These are phyloP conservation scores for Aphidius colemani DNA, from an alignment of 2,888 invertebrate species.

Conservation along the genomic window DNA sequence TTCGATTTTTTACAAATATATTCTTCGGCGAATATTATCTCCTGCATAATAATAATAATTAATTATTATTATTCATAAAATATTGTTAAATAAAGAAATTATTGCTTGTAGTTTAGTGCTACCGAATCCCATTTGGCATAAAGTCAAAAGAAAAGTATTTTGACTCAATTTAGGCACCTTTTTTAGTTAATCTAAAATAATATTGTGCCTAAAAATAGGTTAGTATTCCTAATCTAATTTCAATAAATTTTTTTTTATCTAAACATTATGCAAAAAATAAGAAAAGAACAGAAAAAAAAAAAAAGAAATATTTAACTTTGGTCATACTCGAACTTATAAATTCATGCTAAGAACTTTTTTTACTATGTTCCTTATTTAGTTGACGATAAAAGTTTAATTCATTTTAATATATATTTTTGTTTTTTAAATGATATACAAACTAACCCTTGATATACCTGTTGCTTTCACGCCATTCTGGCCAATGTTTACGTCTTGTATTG, in stretches of 20 bases:
- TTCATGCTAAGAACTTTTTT: not conserved
- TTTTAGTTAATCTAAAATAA: not conserved
- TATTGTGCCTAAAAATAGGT: too few relatives aligned
- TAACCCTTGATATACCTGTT: conserved; percentile 55
- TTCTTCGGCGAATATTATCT: not conserved
- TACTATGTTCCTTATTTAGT: not conserved
- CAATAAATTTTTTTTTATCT: too few relatives aligned
- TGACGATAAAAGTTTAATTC: not conserved
- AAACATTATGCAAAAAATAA: too few relatives aligned
- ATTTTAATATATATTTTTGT: too few relatives aligned
- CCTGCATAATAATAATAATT: not conserved
- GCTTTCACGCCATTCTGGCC: conserved; percentile 56
- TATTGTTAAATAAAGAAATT: conserved; percentile 30
- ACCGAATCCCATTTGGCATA: conserved; percentile 56
- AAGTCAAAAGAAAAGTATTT: conserved; percentile 38
- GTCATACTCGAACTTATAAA: too few relatives aligned
- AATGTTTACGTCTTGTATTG: conserved; percentile 52
- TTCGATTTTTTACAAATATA: conserved; percentile 1
- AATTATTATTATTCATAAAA: not conserved
- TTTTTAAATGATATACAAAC: conserved; percentile 21
- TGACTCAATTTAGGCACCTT: conserved; percentile 26
- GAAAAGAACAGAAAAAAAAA: conserved; percentile 10
- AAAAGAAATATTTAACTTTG: not conserved
- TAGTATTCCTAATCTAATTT: too few relatives aligned
- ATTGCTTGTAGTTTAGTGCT: conserved; percentile 57